A percentile compares a stretch with the other conserved stretches of the same genome.
Evolutionary conservation across 2,888 invertebrate species (phyloP).

Genomic region (Amaurobius ferox): DNA sequence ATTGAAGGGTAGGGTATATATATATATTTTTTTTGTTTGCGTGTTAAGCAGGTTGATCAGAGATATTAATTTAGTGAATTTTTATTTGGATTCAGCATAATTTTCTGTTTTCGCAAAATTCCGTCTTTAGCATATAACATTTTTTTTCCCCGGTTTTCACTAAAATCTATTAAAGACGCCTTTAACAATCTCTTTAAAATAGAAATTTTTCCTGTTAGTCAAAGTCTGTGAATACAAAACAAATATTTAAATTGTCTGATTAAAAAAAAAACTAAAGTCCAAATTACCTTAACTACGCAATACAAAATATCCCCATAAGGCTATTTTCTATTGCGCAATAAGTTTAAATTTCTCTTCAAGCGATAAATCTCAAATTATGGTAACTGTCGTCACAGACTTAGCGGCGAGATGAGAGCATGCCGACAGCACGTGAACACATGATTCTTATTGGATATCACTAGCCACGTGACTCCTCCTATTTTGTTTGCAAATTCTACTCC

Average conservation of each 20-base stretch:
- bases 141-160: neutral
- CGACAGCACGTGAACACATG: conserved; percentile 64
- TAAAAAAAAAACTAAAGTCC: neutral
- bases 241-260: neutral
- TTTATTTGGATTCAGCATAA: no score
- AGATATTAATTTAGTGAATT: no score
- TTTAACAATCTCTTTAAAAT: neutral
- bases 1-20: no score
- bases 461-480: conserved; percentile 34
- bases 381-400: conserved; percentile 16
- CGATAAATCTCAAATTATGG: conserved; percentile 15
- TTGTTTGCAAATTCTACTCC: conserved; percentile 39
- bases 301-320: neutral
- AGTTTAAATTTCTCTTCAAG: neutral
- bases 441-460: conserved; percentile 31
- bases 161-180: no score
- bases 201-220: no score
- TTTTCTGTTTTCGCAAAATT: neutral
- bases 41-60: no score
- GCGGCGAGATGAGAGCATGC: conserved; percentile 53
- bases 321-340: conserved; percentile 45
- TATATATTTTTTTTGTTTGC: no score
- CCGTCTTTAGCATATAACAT: neutral
- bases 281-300: neutral
- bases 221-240: no score